These are phyloP conservation scores for Actinernus sp. DNA, from an alignment of 92 coral and sea anemone genomes.

Conservation along the genomic window DNA sequence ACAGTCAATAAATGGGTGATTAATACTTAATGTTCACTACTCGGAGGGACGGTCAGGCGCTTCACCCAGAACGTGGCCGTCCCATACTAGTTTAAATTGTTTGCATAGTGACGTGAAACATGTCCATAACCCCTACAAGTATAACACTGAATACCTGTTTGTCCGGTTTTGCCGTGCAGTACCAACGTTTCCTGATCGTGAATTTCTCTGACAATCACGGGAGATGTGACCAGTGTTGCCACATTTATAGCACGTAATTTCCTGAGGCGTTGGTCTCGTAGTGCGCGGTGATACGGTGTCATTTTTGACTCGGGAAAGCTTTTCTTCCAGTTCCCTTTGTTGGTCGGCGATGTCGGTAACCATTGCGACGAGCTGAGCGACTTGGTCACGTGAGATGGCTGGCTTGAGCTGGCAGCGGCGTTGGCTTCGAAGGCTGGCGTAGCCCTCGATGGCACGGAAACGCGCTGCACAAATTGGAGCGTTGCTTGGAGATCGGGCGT, in stretches of 20 bases:
- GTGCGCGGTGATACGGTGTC: too few species aligned
- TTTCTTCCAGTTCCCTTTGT: too few species aligned
- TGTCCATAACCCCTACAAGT: conserved; percentile 40
- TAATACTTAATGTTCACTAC: background rate
- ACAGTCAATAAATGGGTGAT: conserved; percentile 28
- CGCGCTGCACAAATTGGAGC: conserved; percentile 46
- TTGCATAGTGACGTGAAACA: conserved; percentile 19
- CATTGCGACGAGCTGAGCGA: conserved; percentile 16
- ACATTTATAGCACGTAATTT: too few species aligned
- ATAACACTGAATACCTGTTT: background rate
- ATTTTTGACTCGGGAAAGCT: too few species aligned
- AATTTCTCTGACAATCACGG: too few species aligned
- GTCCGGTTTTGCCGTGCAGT: too few species aligned
- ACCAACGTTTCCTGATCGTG: too few species aligned
- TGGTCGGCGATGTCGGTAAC: conserved; percentile 33
- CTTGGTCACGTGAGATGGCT: background rate
- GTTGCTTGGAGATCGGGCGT: conserved; percentile 37
- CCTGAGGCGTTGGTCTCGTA: too few species aligned
- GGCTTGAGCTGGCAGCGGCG: too few species aligned
- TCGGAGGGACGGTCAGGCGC: conserved; percentile 5
- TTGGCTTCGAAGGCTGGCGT: background rate
- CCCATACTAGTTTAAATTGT: conserved; percentile 51
- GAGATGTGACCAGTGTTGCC: too few species aligned
- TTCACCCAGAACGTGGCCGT: conserved; percentile 19
- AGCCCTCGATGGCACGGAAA: conserved; percentile 24